phyloP scores from a whole-genome alignment of 2,888 invertebrate species.

The Calliphora vomitoria region DNA sequence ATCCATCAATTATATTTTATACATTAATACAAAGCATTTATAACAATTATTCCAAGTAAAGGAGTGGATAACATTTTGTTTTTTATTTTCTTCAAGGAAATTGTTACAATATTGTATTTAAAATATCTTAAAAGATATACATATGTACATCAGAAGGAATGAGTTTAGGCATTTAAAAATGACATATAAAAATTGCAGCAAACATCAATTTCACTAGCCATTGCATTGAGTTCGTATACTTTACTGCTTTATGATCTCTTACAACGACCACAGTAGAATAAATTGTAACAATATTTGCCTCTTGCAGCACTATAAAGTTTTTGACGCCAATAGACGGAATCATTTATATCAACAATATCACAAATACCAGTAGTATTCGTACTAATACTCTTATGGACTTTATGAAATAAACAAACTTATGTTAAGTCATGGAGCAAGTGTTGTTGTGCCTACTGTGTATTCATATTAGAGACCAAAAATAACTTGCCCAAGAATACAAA shows the following conservation, averaged over 20 bases:
- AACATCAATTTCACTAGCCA: not conserved
- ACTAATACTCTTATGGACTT: constrained; percentile 1
- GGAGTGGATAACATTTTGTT: too few species aligned
- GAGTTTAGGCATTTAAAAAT: too few species aligned
- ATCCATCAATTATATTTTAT: too few species aligned
- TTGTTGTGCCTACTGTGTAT: not conserved
- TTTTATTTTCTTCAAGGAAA: too few species aligned
- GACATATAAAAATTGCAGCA: not conserved
- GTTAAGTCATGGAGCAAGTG: constrained; percentile 28
- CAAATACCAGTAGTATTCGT: not conserved
- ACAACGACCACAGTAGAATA: not conserved
- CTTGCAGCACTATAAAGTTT: not conserved
- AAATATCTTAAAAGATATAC: too few species aligned
- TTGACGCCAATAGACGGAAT: constrained; percentile 20
- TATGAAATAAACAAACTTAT: constrained; percentile 33
- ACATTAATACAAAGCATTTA: too few species aligned
- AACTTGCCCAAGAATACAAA: too few species aligned
- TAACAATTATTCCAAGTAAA: too few species aligned
- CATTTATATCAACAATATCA: constrained; percentile 14
- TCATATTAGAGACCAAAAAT: too few species aligned
- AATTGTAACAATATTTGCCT: not conserved
- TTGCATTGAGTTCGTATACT: not conserved
- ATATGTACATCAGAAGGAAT: too few species aligned
- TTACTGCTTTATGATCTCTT: not conserved
- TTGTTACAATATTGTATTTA: too few species aligned